Percentiles rank a stretch among this genome's conserved stretches.
Conservation (phyloP, 1,140 invertebrate genomes). For the Coelopa frigida region DNA sequence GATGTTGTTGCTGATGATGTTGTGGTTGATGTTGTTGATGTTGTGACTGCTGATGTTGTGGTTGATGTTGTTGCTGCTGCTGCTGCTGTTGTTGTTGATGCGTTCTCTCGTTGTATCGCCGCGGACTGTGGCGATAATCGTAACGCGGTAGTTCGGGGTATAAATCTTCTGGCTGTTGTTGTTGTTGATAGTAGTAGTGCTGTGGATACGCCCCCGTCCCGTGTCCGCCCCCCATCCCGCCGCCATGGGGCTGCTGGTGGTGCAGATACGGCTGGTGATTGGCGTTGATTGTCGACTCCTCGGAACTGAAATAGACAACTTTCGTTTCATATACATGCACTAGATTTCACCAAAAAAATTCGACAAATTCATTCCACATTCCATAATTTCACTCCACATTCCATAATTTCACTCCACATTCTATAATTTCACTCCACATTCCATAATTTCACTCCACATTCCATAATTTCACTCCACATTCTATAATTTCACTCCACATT, state of each 20-base stretch:
- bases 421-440: too few relatives aligned
- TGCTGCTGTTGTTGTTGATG: slow-evolving; percentile 21
- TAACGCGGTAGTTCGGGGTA: slow-evolving; percentile 37
- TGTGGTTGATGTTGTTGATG: slow-evolving; percentile 30
- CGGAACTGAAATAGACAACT: slow-evolving; percentile 44
- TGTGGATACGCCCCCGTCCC: slow-evolving; percentile 22
- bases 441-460: too few relatives aligned
- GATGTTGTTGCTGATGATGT: slow-evolving; percentile 25
- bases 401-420: too few relatives aligned
- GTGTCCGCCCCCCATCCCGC: slow-evolving; percentile 22
- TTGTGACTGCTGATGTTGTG: slow-evolving; percentile 12
- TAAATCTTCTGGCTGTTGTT: slow-evolving; percentile 25
- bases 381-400: too few relatives aligned
- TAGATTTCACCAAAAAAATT: not conserved
- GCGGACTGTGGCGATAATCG: slow-evolving; percentile 37
- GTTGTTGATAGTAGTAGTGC: slow-evolving; percentile 19
- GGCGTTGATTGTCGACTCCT: slow-evolving; percentile 44
- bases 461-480: too few relatives aligned
- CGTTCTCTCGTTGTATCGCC: slow-evolving; percentile 36
- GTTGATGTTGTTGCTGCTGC: not conserved
- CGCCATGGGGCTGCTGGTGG: not conserved
- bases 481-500: too few relatives aligned
- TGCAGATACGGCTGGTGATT: slow-evolving; percentile 19
- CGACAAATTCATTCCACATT: too few relatives aligned
- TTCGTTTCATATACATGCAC: slow-evolving; percentile 31